These are phyloP conservation scores for Archilochus colubris DNA, from an alignment of 2,113 vertebrate species.

Conservation along the genomic window DNA sequence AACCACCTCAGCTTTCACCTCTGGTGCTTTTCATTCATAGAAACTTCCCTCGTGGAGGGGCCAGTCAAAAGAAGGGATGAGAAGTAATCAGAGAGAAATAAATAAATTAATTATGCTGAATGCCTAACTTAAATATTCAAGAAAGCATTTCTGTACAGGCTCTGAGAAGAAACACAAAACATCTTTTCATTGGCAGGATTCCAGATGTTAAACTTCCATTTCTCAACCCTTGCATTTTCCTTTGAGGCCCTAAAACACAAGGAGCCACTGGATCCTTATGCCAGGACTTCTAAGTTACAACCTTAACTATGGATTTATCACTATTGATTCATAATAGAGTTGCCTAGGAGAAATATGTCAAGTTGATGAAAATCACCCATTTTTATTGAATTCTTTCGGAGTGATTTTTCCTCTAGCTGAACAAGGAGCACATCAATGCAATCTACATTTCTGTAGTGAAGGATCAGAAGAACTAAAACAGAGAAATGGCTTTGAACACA, in stretches of 20 bases:
- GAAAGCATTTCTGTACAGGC: not conserved
- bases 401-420: constrained; percentile 28
- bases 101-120: rapidly evolving
- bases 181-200: not conserved
- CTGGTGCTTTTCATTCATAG: not conserved
- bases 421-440: not conserved
- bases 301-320: constrained; percentile 4
- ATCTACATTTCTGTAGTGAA: not conserved
- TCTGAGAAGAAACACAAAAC: not conserved
- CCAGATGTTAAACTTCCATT: not conserved
- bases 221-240: not conserved
- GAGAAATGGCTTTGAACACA: not conserved
- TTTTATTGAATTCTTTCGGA: constrained; percentile 25
- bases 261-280: not conserved
- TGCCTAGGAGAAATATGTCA: constrained; percentile 13
- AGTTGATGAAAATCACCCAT: constrained; percentile 38
- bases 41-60: not conserved
- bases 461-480: not conserved
- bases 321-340: not conserved
- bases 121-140: not conserved
- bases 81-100: not conserved
- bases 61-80: not conserved
- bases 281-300: not conserved
- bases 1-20: not conserved
- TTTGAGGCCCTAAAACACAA: not conserved